A percentile compares a stretch with the other conserved stretches of the same genome.
Conservation (phyloP, 2,797 vertebrate species). For the Neosilurus mollespiculum region DNA sequence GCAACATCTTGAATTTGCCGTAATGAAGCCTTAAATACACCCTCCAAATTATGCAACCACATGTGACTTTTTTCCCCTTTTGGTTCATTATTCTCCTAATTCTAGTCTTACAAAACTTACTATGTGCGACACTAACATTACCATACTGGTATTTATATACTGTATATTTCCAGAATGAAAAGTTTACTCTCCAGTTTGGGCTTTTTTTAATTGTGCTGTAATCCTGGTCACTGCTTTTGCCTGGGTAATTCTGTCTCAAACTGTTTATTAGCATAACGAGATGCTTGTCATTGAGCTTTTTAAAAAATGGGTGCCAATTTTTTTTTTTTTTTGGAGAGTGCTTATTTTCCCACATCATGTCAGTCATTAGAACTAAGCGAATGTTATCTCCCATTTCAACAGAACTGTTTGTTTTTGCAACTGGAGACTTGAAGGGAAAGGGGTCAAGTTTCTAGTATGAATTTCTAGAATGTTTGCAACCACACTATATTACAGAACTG, state of each 20-base stretch:
- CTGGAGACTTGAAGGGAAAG: not conserved
- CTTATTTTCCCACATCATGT: not conserved
- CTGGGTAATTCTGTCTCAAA: not conserved
- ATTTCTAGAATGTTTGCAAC: not conserved
- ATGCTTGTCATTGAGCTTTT: not conserved
- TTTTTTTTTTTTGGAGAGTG: not conserved
- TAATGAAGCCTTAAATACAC: constrained; percentile 2
- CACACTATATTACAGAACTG: not conserved
- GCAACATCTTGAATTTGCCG: not conserved
- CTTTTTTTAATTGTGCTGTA: not conserved
- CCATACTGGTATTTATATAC: not conserved
- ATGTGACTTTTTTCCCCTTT: not conserved
- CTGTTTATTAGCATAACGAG: not conserved
- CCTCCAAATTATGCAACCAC: not conserved
- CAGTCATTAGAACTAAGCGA: not conserved
- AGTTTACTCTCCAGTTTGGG: not conserved
- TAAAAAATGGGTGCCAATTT: too few species aligned
- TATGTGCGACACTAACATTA: not conserved
- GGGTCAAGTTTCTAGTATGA: not conserved
- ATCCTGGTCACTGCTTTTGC: too few species aligned
- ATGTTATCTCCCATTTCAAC: not conserved
- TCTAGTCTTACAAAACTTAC: not conserved
- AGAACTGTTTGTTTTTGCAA: not conserved
- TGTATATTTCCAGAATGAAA: not conserved
- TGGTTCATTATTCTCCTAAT: not conserved